Base-by-base conservation (phyloP, 64 coral and sea anemone genomes). In the Montipora cactus region DNA sequence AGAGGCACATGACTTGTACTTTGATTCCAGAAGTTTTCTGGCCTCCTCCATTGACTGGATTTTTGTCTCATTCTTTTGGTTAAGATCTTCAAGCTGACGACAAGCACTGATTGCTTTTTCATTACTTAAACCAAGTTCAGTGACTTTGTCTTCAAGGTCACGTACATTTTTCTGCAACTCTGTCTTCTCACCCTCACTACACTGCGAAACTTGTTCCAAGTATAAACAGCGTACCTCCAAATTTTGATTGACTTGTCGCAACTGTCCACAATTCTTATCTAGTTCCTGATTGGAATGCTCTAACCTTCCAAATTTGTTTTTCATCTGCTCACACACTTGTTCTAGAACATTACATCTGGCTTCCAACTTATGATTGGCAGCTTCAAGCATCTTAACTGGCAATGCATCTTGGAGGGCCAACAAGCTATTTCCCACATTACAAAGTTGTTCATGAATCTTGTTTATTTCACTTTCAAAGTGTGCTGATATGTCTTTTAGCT, bases 311-410 rank as follows among this genome's bases (percentile, higher is more conserved):
- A 76, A 97, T 85, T 97, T 97, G 7, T 90, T 80, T 55, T 97
- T 94, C 57, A 97, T 93, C 69, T 97, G 93, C 59, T 91, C 90
- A 59, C 80, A 93, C 28, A 95, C 67, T 91, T 97, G 83, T 75
- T 97, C 93, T 73, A 97, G 67, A 62, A 97, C 72, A 58, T 95
- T 86, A 46, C 96, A 97, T 69, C 96, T 77, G 12, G 83, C 92
- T 13, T 97, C 93, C 12, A 97, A 86, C 59, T 95, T 92, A 47
- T 82, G 88, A 94, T 95, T 97, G 62, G 89, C 93, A 46, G 96
- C 86, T 89, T 97, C 96, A 47, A 98, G 93, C 84, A 92, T 95
- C 81, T 89, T 98, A 12, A 98, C 47, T 48, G 96, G 96, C 11
- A 98, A 77, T 71, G 89, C 84, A 74, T 98, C 93, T 83, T 98